Percentiles rank a stretch among this genome's conserved stretches.
phyloP scores from a whole-genome alignment of 2,797 vertebrate species.

The Vespertilio murinus region DNA sequence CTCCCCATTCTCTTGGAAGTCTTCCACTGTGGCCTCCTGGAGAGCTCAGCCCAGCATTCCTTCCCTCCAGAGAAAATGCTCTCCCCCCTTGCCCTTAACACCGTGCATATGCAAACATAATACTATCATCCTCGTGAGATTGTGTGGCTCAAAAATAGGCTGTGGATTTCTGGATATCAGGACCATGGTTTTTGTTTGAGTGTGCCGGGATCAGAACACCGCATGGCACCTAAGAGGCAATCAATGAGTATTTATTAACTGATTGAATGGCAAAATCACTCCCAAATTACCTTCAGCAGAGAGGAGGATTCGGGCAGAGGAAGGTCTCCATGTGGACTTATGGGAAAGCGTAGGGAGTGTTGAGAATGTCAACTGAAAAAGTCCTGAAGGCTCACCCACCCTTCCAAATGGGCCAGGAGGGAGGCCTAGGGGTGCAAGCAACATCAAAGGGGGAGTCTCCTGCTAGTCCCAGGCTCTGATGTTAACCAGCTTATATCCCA shows the following conservation, averaged over 20 bases:
- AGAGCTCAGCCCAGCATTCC: background rate
- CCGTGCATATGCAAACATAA: too few relatives aligned
- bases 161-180: background rate
- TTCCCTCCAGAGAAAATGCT: background rate
- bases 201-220: background rate
- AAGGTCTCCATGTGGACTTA: background rate
- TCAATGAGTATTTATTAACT: background rate
- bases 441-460: background rate
- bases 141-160: background rate
- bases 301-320: background rate
- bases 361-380: background rate
- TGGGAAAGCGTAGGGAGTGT: background rate
- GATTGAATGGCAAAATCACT: background rate
- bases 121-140: background rate
- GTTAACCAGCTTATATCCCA: background rate
- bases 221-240: background rate
- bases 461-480: background rate
- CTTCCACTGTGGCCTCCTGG: background rate
- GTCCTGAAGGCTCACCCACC: background rate
- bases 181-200: background rate
- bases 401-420: background rate
- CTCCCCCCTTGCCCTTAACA: background rate
- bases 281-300: background rate
- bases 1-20: background rate
- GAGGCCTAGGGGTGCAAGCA: background rate